phyloP scores from a whole-genome alignment of 1,140 invertebrate species.

The Pseudomyrmex gracilis region DNA sequence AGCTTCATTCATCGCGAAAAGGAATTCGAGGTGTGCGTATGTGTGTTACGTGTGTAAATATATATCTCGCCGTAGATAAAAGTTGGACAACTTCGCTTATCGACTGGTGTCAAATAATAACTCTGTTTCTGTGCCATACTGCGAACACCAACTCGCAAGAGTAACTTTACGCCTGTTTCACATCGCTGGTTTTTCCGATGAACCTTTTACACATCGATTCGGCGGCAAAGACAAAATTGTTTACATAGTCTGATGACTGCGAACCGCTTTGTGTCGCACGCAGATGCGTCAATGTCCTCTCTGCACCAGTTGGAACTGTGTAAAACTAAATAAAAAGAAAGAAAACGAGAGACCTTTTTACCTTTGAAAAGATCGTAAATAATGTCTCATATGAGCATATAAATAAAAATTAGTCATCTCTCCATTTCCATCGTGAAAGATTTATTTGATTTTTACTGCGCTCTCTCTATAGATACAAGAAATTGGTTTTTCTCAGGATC shows the following conservation, averaged over 20 bases:
- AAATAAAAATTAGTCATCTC: no score
- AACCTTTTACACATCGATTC: constrained; percentile 53
- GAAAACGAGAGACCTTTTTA: no score
- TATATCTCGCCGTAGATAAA: constrained; percentile 54
- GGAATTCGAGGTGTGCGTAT: not conserved
- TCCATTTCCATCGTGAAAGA: no score
- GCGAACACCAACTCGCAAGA: not conserved
- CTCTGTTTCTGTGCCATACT: constrained; percentile 45
- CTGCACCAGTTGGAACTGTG: constrained; percentile 28
- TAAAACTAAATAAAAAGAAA: no score
- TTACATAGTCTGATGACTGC: constrained; percentile 50
- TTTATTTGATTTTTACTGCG: no score
- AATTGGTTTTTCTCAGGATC: no score
- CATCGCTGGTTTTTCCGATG: constrained; percentile 47
- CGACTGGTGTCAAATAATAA: constrained; percentile 57
- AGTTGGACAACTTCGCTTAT: constrained; percentile 64
- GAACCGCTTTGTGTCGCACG: constrained; percentile 15
- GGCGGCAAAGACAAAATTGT: constrained; percentile 50
- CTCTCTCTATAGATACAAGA: no score
- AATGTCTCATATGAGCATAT: no score
- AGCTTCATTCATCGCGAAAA: constrained; percentile 10
- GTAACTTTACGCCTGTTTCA: constrained; percentile 47
- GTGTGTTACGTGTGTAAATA: constrained; percentile 11
- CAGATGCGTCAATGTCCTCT: constrained; percentile 50
- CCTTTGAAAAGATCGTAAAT: no score